Evolutionary conservation across 2,797 vertebrate species (phyloP), one percentile per base, ranked within the genome.

Genomic region (Spondyliosoma cantharus): DNA sequence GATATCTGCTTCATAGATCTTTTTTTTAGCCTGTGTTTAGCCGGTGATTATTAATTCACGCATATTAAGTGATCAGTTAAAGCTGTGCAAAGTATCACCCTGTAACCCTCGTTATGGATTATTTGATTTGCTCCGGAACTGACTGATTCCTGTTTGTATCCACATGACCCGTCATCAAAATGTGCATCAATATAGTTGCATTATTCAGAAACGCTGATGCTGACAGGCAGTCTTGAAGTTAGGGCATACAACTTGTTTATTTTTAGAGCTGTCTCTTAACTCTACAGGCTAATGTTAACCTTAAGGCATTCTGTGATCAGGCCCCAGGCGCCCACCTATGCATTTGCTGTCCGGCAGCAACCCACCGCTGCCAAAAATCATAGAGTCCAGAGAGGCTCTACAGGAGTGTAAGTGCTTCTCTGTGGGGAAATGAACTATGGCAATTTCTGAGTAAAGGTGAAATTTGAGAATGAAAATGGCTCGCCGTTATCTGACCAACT

Each of bases 401-500:
- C 19, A 2, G 22, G 64, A 78, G 48, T 42, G 24, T 14, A 66
- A 73, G 32, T 24, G 50, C 37, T 61, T 32, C 29, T 53, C n/a
- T 25, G 7, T 45, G 42, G 61, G 16, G 53, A 43, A 81, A 57
- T 50, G 7, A 49, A 42, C 27, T 50, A 42, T 43, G 5, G 73
- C 16, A 27, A 16, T 58, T 71, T 63, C 22, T 78, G 20, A 76
- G 20, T 48, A 2, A 27, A 12, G 25, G 8, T 72, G n/a, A 76
- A 71, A 76, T 48, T 24, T 74, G 63, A 49, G 12, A 72, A 68
- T 56, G 20, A 62, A 80, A 67, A 37, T 46, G 27, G 19, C 71
- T 27, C 3, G 45, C 29, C 52, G 20, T 71, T 54, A 78, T 56
- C 46, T 58, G 22, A 60, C 54, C 46, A n/a, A 60, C 61, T 58